These are phyloP conservation scores for Rhea americana DNA, from an alignment of 2,113 vertebrate species.

Conservation along the genomic window DNA sequence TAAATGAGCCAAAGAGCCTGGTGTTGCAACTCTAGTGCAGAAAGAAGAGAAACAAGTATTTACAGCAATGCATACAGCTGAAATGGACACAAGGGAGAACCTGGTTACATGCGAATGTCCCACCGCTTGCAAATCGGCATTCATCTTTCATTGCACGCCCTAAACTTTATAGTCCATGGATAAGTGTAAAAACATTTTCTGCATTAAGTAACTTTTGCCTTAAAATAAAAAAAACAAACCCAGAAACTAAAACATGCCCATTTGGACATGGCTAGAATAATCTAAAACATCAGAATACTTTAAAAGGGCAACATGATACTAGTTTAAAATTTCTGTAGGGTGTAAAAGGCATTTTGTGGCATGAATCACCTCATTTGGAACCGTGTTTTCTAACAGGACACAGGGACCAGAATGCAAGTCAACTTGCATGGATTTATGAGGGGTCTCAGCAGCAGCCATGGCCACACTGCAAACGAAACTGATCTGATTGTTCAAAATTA, in stretches of 20 bases:
- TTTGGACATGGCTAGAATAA: not conserved
- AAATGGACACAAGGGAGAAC: not conserved
- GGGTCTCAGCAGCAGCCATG: not conserved
- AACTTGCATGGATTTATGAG: not conserved
- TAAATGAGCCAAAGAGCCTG: accelerated
- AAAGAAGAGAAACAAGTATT: not conserved
- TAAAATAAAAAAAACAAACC: not conserved
- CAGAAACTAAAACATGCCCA: accelerated
- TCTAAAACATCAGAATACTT: not conserved
- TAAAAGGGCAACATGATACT: not conserved
- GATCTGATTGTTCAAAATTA: slow-evolving; percentile 31
- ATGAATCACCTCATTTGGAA: not conserved
- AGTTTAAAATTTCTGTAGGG: not conserved
- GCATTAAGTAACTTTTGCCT: not conserved
- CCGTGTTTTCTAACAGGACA: not conserved
- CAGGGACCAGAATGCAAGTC: not conserved
- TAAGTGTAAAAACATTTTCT: not conserved
- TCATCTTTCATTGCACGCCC: not conserved
- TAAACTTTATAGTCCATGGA: not conserved
- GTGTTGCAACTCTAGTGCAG: not conserved
- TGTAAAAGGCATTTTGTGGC: not conserved
- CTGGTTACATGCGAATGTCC: accelerated
- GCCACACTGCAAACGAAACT: not conserved
- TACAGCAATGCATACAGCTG: accelerated
- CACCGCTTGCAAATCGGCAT: not conserved